Evolutionary conservation across 2,113 vertebrate species (phyloP).

Genomic region (Archilochus colubris): DNA sequence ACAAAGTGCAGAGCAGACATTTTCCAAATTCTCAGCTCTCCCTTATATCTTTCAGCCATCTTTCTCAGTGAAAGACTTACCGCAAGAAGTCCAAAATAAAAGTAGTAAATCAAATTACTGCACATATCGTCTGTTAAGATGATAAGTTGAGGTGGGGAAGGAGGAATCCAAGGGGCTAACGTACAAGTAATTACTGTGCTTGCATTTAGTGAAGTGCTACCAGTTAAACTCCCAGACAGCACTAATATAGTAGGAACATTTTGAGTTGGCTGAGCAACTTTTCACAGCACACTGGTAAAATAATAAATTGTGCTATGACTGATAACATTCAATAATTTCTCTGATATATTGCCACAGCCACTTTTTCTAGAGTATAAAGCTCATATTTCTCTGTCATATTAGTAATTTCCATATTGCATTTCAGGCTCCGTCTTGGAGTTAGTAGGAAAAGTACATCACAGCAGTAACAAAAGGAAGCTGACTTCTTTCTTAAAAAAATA

Average conservation of each 20-base stretch:
- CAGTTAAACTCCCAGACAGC: not conserved
- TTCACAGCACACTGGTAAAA: slow-evolving; percentile 49
- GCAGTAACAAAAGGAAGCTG: slow-evolving; percentile 29
- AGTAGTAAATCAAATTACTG: slow-evolving; percentile 46
- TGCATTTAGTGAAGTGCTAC: slow-evolving; percentile 7
- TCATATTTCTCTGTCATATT: slow-evolving; percentile 62
- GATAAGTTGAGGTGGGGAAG: not conserved
- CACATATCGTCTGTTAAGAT: not conserved
- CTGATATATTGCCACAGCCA: slow-evolving; percentile 41
- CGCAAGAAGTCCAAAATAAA: not conserved
- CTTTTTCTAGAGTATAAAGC: slow-evolving; percentile 28
- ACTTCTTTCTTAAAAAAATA: slow-evolving; percentile 29
- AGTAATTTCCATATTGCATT: slow-evolving; percentile 67
- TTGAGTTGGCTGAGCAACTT: slow-evolving; percentile 46
- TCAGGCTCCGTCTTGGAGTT: slow-evolving; percentile 36
- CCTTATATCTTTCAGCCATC: slow-evolving; percentile 36
- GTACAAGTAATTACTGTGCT: slow-evolving; percentile 43
- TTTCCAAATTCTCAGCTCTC: slow-evolving; percentile 53
- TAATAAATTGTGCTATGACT: slow-evolving; percentile 60
- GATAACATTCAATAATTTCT: slow-evolving; percentile 70
- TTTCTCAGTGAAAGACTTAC: not conserved
- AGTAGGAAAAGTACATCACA: slow-evolving; percentile 5
- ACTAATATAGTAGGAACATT: not conserved
- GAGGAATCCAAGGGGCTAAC: not conserved
- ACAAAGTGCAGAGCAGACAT: slow-evolving; percentile 59